phyloP scores from a whole-genome alignment of 1,140 invertebrate species.

The Tetraneura akinire region DNA sequence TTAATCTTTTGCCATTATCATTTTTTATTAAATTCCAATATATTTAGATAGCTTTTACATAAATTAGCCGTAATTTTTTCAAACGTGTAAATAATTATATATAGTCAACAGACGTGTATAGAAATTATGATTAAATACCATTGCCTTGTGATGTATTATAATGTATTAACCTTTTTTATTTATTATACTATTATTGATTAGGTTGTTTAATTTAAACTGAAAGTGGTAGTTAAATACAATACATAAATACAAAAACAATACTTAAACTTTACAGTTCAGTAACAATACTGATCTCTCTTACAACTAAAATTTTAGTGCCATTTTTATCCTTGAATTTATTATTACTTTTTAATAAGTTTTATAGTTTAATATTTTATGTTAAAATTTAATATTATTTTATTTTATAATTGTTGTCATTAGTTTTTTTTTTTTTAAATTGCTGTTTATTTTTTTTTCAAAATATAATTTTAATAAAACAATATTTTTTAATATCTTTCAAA shows the following conservation, averaged over 20 bases:
- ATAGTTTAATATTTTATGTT: not conserved
- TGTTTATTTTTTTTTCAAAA: too few species aligned
- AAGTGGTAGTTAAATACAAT: not conserved
- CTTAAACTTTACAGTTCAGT: not conserved
- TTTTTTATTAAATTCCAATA: not conserved
- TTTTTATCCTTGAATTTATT: conserved; percentile 10
- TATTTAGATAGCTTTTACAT: conserved; percentile 13
- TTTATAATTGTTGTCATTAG: not conserved
- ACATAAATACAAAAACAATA: not conserved
- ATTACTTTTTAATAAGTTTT: conserved; percentile 2
- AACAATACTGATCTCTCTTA: not conserved
- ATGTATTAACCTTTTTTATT: conserved; percentile 1
- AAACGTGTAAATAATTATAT: conserved; percentile 14
- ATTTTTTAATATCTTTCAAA: not conserved
- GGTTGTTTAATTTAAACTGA: not conserved
- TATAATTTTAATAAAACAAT: not conserved
- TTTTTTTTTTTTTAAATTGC: not conserved
- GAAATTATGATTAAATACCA: conserved; percentile 1
- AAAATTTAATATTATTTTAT: not conserved
- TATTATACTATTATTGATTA: conserved; percentile 3
- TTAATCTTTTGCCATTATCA: conserved; percentile 25
- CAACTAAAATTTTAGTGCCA: conserved; percentile 28
- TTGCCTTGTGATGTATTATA: not conserved
- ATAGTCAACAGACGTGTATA: not conserved
- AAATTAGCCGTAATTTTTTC: not conserved